Percentiles rank a stretch among this genome's conserved stretches.
These are phyloP conservation scores for Xestobium rufovillosum DNA, from an alignment of 2,888 invertebrate genomes.

Conservation along the genomic window DNA sequence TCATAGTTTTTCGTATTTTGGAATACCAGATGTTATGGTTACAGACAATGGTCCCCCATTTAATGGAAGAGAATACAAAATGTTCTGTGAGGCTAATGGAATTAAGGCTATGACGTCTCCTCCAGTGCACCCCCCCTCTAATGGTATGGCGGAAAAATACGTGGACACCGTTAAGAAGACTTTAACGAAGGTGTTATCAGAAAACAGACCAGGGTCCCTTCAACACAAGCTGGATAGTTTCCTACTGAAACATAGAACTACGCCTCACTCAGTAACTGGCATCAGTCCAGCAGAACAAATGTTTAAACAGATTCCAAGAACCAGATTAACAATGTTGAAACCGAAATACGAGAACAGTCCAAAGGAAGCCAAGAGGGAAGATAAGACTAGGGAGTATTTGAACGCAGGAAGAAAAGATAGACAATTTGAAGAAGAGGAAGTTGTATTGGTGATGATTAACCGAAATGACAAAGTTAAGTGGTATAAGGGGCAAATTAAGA, in stretches of 20 bases:
- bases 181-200: too few species aligned
- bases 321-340: constrained; percentile 7
- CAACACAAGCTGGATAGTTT: too few species aligned
- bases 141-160: constrained; percentile 12
- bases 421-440: too few species aligned
- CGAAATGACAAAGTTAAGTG: background rate
- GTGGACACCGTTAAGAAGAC: constrained; percentile 11
- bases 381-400: constrained; percentile 3
- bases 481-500: background rate
- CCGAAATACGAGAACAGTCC: constrained; percentile 1
- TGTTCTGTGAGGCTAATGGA: constrained; percentile 12
- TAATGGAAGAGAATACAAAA: constrained; percentile 13
- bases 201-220: background rate
- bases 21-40: constrained; percentile 16
- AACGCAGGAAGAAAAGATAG: constrained; percentile 2
- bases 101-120: constrained; percentile 12
- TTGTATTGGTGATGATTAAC: too few species aligned
- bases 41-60: constrained; percentile 19
- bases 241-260: constrained; percentile 6
- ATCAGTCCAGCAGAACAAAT: constrained; percentile 7
- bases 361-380: background rate
- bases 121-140: constrained; percentile 16
- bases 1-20: constrained; percentile 10
- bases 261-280: constrained; percentile 2
- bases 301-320: constrained; percentile 6